Conservation (phyloP, 1,140 invertebrate genomes). For the Euwallacea fornicatus region DNA sequence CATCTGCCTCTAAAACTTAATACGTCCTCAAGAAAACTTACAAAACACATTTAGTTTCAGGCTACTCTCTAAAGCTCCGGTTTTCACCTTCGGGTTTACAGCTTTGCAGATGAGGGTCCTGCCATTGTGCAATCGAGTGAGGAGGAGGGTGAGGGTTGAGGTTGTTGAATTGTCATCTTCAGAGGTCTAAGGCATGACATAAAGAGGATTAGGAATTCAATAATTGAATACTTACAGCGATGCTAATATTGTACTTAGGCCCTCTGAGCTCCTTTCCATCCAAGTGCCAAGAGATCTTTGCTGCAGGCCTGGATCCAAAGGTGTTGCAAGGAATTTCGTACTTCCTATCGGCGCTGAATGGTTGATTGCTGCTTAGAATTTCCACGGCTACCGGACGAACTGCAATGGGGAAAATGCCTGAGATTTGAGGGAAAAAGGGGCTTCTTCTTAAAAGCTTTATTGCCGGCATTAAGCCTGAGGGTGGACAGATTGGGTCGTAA, state of each 20-base stretch:
- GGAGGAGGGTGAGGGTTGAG: constrained; percentile 73
- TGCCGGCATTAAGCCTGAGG: too few species aligned
- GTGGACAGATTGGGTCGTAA: too few species aligned
- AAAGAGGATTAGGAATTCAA: not conserved
- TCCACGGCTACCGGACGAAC: constrained; percentile 76
- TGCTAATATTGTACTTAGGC: constrained; percentile 51
- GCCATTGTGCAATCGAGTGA: constrained; percentile 75
- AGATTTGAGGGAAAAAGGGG: not conserved
- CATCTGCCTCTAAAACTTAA: not conserved
- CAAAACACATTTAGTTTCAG: constrained; percentile 82
- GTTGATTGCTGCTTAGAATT: constrained; percentile 75
- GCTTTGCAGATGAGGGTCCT: constrained; percentile 78
- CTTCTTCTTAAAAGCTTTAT: too few species aligned
- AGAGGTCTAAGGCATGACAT: constrained; percentile 62
- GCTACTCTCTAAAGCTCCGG: constrained; percentile 71
- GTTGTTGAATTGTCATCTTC: constrained; percentile 78
- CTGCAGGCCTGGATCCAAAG: constrained; percentile 77
- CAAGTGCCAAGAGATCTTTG: constrained; percentile 80
- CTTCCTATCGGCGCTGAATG: constrained; percentile 75
- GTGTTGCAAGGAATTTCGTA: constrained; percentile 78
- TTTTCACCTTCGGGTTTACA: constrained; percentile 73
- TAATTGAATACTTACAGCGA: not conserved
- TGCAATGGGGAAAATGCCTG: constrained; percentile 54
- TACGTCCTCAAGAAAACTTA: constrained; percentile 60
- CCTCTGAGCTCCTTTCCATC: constrained; percentile 65